Conservation (phyloP, 2,113 vertebrate species). For the Periophthalmus modestus region DNA sequence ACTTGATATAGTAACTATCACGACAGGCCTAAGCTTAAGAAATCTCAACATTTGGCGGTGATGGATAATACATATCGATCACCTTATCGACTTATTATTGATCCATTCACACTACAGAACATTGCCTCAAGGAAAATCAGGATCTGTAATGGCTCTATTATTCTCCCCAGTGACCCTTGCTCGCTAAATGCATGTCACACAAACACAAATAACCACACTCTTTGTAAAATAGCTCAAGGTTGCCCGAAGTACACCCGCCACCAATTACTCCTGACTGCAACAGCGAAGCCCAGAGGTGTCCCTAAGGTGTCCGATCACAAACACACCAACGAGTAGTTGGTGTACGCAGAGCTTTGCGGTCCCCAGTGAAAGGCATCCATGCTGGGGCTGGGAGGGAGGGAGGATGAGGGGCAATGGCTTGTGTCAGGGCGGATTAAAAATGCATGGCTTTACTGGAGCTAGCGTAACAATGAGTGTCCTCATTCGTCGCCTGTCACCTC, state of each 20-base stretch:
- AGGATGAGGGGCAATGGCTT: background rate
- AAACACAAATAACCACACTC: conserved; percentile 5
- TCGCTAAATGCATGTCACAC: background rate
- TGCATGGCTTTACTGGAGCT: conserved; percentile 55
- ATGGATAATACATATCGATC: conserved; percentile 24
- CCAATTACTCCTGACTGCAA: background rate
- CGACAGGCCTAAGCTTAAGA: background rate
- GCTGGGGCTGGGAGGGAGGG: background rate
- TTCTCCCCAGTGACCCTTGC: conserved; percentile 17
- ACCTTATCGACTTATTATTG: conserved; percentile 38
- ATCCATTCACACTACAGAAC: conserved; percentile 33
- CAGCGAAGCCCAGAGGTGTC: conserved; percentile 22
- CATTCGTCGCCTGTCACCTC: conserved; percentile 65
- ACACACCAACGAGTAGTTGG: conserved; percentile 12
- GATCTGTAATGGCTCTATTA: conserved; percentile 20
- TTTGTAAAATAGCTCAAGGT: conserved; percentile 51
- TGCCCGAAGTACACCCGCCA: conserved; percentile 21
- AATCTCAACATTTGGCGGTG: conserved; percentile 27
- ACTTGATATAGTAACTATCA: too few species aligned
- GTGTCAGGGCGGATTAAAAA: conserved; percentile 65
- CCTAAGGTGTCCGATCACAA: conserved; percentile 3
- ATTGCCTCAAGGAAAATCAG: conserved; percentile 23
- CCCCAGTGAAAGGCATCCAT: conserved; percentile 46
- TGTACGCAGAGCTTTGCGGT: conserved; percentile 30
- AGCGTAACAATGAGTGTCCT: conserved; percentile 62